Evolutionary conservation across 2,888 invertebrate species (phyloP).

Genomic region (Malacosoma neustria): DNA sequence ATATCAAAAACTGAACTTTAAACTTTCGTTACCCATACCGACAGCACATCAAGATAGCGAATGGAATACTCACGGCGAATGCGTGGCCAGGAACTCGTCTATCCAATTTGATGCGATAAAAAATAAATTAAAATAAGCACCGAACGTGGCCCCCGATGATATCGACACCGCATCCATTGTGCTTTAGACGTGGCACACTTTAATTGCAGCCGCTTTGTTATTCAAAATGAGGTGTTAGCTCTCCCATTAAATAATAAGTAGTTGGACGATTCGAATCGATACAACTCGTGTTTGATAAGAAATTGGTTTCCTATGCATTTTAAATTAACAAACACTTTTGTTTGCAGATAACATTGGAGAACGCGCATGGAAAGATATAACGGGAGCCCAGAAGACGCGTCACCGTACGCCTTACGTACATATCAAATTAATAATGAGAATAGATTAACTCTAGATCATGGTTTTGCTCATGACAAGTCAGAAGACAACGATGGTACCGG

Average conservation of each 20-base stretch:
- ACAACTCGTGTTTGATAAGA: slow-evolving; percentile 32
- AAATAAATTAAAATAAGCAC: slow-evolving; percentile 70
- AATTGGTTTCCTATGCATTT: slow-evolving; percentile 22
- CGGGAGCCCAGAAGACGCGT: slow-evolving; percentile 59
- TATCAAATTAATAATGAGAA: slow-evolving; percentile 15
- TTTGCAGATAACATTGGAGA: slow-evolving; percentile 58
- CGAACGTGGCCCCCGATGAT: slow-evolving; percentile 50
- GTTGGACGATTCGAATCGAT: slow-evolving; percentile 46
- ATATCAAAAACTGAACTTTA: slow-evolving; percentile 58
- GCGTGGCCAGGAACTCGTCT: slow-evolving; percentile 55
- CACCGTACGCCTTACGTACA: slow-evolving; percentile 62
- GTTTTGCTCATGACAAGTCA: slow-evolving; percentile 16
- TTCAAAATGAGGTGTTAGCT: slow-evolving; percentile 72
- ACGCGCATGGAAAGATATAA: slow-evolving; percentile 65
- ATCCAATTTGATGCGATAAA: slow-evolving; percentile 66
- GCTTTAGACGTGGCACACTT: slow-evolving; percentile 51
- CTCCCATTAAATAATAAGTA: slow-evolving; percentile 69
- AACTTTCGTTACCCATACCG: slow-evolving; percentile 46
- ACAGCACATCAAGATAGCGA: slow-evolving; percentile 49
- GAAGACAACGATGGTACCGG: slow-evolving; percentile 10
- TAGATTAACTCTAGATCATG: slow-evolving; percentile 4
- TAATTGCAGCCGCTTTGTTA: slow-evolving; percentile 71
- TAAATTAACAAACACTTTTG: slow-evolving; percentile 28
- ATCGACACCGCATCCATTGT: slow-evolving; percentile 64
- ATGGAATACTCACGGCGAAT: slow-evolving; percentile 33